Evolutionary conservation across 2,113 vertebrate genomes (phyloP), one percentile per base, ranked within the genome.

Genomic region (Cettia cetti): DNA sequence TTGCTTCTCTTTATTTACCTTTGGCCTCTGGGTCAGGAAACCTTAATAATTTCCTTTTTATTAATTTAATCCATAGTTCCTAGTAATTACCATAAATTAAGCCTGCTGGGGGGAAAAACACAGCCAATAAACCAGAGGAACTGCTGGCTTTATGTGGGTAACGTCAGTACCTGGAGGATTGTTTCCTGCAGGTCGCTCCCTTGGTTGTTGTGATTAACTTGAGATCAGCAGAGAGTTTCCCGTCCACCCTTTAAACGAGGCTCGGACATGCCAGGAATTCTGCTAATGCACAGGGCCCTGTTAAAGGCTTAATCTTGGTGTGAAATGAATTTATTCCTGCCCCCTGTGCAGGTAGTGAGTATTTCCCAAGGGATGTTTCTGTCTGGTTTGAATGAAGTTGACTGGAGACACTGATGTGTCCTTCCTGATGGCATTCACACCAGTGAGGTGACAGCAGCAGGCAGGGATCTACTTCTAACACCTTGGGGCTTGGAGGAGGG

Each of bases 61-160:
- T 95, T 96, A 95, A 97, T 96, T 97, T 94, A 96, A 95, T 97
- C 95, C 96, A 92, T 77, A 74, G 95, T 96, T 96, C 91, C 94
- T 95, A 94, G 94, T 94, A 95, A 97, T 97, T 97, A 96, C 86
- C 81, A 97, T 96, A 91, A 97, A 97, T 97, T 96, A 95, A 96
- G 77, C 86, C 95, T 95, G 84, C 95, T 86, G 94, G 93, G 90
- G 94, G 81, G 74, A 24, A 94, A 95, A 93, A n/a, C 64, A 84
- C 88, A 96, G 90, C 95, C 95, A 95, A 96, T 97, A 97, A 97
- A 97, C 15, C n/a, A 21, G 44, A 93, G 94, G 56, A 95, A 94
- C 93, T 44, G 87, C 91, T 69, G 37, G 85, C 74, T 97, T 97
- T 97, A 97, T 97, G 85, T 94, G 91, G 81, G 84, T 81, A 94